These are phyloP conservation scores for Anolis apletophallus DNA, from an alignment of 2,797 vertebrate genomes.

Conservation along the genomic window DNA sequence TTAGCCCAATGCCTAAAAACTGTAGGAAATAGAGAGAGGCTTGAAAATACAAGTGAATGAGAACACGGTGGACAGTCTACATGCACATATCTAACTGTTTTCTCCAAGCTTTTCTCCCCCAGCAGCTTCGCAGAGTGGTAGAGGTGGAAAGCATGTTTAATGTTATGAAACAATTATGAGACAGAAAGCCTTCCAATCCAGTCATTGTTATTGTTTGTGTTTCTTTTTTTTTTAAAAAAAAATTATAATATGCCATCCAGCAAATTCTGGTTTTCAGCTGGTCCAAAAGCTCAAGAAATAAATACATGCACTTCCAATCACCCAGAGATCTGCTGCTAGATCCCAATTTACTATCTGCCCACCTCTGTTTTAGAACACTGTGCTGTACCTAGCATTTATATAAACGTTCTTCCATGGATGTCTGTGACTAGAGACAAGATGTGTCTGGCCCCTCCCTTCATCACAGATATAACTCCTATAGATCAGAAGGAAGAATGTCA, in stretches of 20 bases:
- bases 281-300: not conserved
- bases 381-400: not conserved
- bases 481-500: not conserved
- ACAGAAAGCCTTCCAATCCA: not conserved
- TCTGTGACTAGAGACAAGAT: not conserved
- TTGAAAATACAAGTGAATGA: no score
- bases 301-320: not conserved
- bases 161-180: not conserved
- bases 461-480: slow-evolving; percentile 6
- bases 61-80: no score
- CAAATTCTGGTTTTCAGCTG: not conserved
- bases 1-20: no score
- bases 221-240: not conserved
- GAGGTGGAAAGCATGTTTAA: not conserved
- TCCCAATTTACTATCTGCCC: not conserved
- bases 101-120: no score
- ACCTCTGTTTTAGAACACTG: not conserved
- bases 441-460: not conserved
- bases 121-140: no score
- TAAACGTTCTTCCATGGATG: not conserved
- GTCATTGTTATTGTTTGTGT: not conserved
- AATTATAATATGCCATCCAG: not conserved
- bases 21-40: no score
- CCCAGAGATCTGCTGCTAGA: not conserved
- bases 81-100: no score